phyloP scores from a whole-genome alignment of 2,797 vertebrate species.

The Lerista edwardsae region DNA sequence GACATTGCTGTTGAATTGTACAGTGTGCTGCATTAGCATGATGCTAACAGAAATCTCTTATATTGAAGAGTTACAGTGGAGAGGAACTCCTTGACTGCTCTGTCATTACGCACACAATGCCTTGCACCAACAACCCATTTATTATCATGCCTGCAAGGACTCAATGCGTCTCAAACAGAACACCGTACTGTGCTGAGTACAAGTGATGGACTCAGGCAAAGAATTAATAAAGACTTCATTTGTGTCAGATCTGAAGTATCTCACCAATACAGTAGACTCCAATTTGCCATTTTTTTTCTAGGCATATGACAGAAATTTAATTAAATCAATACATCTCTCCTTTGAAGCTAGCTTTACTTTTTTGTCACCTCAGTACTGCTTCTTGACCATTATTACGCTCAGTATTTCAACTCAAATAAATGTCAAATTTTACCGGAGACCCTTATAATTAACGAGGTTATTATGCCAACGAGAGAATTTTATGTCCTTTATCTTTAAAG shows the following conservation, averaged over 20 bases:
- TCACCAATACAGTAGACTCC: conserved; percentile 57
- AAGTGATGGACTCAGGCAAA: conserved; percentile 59
- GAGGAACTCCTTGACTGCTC: conserved; percentile 7
- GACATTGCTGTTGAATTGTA: not conserved
- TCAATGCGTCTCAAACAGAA: conserved; percentile 39
- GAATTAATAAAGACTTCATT: conserved; percentile 68
- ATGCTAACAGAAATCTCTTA: no score
- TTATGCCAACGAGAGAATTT: conserved; percentile 1
- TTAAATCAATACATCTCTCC: conserved; percentile 71
- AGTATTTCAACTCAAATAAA: conserved; percentile 60
- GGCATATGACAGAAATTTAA: conserved; percentile 62
- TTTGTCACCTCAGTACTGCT: conserved; percentile 23
- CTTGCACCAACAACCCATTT: conserved; percentile 4
- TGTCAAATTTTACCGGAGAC: conserved; percentile 44
- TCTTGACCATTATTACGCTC: conserved; percentile 66
- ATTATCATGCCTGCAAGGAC: conserved; percentile 24
- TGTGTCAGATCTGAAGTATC: conserved; percentile 63
- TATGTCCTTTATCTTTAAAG: conserved; percentile 19
- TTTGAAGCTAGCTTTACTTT: conserved; percentile 44
- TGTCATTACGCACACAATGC: conserved; percentile 9
- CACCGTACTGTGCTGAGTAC: conserved; percentile 32
- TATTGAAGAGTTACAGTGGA: no score
- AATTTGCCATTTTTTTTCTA: conserved; percentile 54
- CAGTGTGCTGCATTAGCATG: not conserved
- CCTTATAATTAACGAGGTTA: conserved; percentile 1